Base-by-base conservation (phyloP, 2,113 vertebrate genomes). In the Neogobius melanostomus region DNA sequence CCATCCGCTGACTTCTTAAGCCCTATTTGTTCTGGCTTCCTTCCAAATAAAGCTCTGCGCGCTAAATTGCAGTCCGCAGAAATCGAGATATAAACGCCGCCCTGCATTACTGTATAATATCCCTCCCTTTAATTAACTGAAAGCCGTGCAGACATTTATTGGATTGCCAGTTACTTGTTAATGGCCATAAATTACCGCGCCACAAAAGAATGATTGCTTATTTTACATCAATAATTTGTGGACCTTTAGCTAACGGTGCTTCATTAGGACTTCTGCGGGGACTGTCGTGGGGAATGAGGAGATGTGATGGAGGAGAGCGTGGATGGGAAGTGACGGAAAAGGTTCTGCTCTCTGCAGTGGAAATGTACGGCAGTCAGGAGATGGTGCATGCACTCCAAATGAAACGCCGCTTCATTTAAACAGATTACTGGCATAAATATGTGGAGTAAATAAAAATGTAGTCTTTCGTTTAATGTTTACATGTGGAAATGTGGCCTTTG, bases 71-170 rank as follows among this genome's bases (percentile, higher is more conserved):
- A 49, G 84, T 76, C 93, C 94, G 94, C 91, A 87, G 95, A 97
- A 98, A 97, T 95, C 94, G 95, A 97, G 95, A 93, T 94, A 95
- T 96, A 97, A 98, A 96, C 91, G 95, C 95, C 95, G 95, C 92
- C 95, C 94, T 93, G 94, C 94, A 93, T 96, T 96, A 95, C 94
- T 93, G 91, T 92, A 92, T 95, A 95, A 93, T 98, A 98, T 98
- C 97, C 97, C 95, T 96, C 94, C 95, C 97, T 98, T 98, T 98
- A 98, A 97, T 98, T 98, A 98, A 98, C 95, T 93, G 94, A 96
- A 98, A 97, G 95, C 93, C 92, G 95, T 95, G 92, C 93, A 95
- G 96, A 96, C 95, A 93, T 95, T 97, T 98, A 97, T 96, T 98
- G 94, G 95, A 95, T 96, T 93, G 90, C 94, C 93, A 95, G 92